Conservation (phyloP, 35 echinoderm and acorn worm genomes). For the Stichopus chloronotus region DNA sequence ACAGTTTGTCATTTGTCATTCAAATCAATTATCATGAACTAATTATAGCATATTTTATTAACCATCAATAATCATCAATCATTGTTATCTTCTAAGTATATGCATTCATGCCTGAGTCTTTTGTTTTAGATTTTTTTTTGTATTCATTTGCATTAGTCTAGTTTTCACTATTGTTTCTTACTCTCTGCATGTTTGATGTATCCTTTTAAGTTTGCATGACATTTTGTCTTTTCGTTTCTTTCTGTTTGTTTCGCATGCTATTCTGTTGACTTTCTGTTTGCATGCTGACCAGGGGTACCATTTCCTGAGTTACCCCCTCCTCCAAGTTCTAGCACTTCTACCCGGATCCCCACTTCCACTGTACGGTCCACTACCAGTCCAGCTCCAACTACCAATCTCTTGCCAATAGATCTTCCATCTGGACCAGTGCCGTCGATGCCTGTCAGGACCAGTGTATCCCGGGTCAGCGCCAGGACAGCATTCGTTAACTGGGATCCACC, state of each 20-base stretch:
- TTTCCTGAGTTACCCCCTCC: neutral
- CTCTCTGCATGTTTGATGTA: too few relatives aligned
- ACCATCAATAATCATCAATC: too few relatives aligned
- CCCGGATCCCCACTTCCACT: conserved; percentile 19
- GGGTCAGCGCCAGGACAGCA: neutral
- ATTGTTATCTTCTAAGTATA: too few relatives aligned
- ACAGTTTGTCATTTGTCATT: too few relatives aligned
- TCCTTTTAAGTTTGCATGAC: neutral
- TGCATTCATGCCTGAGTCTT: too few relatives aligned
- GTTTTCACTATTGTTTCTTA: too few relatives aligned
- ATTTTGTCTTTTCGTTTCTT: neutral
- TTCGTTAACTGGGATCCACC: neutral
- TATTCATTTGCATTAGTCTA: too few relatives aligned
- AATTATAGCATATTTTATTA: too few relatives aligned
- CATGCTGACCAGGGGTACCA: conserved; percentile 34
- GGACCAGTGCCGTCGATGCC: conserved; percentile 5
- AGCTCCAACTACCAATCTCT: neutral
- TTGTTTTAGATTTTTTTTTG: too few relatives aligned
- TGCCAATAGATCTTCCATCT: neutral
- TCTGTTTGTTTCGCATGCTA: conserved; percentile 40
- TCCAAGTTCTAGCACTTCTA: neutral
- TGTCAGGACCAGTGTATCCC: neutral
- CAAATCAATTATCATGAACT: too few relatives aligned
- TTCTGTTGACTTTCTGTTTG: neutral
- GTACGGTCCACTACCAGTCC: conserved; percentile 28